Evolutionary conservation across 2,888 invertebrate species (phyloP).

Genomic region (Eristalis arbustorum): DNA sequence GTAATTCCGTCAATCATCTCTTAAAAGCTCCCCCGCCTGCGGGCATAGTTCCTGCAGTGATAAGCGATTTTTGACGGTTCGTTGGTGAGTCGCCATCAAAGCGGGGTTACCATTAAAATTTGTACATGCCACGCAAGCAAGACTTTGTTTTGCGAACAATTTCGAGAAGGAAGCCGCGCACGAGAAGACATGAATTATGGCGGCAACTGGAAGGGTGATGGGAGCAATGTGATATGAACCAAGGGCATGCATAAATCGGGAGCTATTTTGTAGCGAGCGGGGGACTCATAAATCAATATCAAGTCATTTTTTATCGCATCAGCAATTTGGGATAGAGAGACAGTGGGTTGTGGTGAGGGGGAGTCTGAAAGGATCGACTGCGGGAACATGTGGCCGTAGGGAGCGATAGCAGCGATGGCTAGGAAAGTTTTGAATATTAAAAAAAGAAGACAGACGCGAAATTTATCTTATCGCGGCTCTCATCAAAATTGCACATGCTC

Average conservation of each 20-base stretch:
- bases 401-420: no score
- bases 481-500: no score
- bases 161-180: not conserved
- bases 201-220: not conserved
- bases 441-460: no score
- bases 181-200: slow-evolving; percentile 1
- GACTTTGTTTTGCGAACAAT: not conserved
- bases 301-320: not conserved
- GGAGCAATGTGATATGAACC: not conserved
- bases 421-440: no score
- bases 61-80: not conserved
- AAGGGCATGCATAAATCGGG: slow-evolving; percentile 15
- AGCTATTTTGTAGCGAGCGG: not conserved
- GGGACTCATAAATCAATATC: slow-evolving; percentile 12
- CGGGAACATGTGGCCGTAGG: no score
- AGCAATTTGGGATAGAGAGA: not conserved
- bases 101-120: not conserved
- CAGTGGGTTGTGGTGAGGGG: not conserved
- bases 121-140: not conserved
- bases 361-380: not conserved
- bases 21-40: not conserved
- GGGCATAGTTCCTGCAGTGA: not conserved
- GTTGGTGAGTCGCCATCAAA: not conserved
- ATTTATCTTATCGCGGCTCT: no score
- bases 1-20: not conserved